phyloP scores from a whole-genome alignment of 2,113 vertebrate species.

The Boleophthalmus pectinirostris region DNA sequence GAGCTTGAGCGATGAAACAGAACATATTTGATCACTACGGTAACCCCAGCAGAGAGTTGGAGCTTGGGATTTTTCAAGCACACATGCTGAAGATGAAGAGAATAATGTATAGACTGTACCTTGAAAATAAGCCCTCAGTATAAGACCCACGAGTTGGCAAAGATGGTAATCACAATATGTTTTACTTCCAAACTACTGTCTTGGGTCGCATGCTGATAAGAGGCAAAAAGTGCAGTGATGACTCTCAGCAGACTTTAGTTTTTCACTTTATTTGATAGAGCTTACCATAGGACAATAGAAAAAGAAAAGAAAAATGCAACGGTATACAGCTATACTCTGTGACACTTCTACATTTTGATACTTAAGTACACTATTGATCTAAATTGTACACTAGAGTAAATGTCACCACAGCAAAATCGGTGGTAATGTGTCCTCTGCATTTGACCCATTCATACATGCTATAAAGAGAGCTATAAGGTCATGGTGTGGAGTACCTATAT shows the following conservation, averaged over 20 bases:
- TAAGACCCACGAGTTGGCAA: conserved; percentile 34
- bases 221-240: conserved; percentile 1
- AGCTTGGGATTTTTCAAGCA: conserved; percentile 3
- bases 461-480: no score
- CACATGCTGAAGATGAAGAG: conserved; percentile 37
- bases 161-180: conserved; percentile 45
- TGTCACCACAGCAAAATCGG: no score
- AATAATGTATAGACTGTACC: conserved; percentile 59
- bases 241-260: background rate
- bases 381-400: no score
- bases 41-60: conserved; percentile 12
- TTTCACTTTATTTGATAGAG: background rate
- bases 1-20: conserved; percentile 35
- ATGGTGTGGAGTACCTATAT: no score
- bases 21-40: conserved; percentile 53
- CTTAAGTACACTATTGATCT: no score
- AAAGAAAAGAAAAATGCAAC: no score
- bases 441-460: no score
- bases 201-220: conserved; percentile 26
- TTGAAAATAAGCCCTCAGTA: conserved; percentile 44
- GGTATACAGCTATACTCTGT: no score
- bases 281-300: no score
- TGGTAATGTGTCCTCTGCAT: no score
- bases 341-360: no score
- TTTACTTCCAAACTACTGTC: conserved; percentile 32